Conservation (phyloP, 1,140 invertebrate species). For the Dinothrombium tinctorium region DNA sequence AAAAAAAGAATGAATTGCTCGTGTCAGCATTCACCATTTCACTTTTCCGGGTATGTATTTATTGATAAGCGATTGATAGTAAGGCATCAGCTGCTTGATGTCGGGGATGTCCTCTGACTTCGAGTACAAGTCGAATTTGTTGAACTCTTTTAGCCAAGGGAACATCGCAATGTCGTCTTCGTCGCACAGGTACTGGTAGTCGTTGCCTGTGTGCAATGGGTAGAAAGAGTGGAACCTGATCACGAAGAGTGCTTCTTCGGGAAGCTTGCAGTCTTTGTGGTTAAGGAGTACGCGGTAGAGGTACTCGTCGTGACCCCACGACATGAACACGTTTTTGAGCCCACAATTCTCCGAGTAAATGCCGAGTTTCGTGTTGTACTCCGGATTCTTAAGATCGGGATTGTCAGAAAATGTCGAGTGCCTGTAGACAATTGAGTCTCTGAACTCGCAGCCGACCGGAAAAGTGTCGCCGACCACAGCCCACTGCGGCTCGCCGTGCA, state of each 20-base stretch:
- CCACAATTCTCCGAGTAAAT: slow-evolving; percentile 76
- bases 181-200: slow-evolving; percentile 53
- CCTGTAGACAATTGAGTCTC: slow-evolving; percentile 65
- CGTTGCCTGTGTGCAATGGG: slow-evolving; percentile 65
- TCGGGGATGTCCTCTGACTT: slow-evolving; percentile 57
- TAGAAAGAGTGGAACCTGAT: slow-evolving; percentile 80
- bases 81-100: slow-evolving; percentile 59
- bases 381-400: slow-evolving; percentile 34
- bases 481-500: slow-evolving; percentile 82
- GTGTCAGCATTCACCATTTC: slow-evolving; percentile 25
- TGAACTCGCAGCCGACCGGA: slow-evolving; percentile 68
- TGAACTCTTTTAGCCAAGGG: slow-evolving; percentile 60
- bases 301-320: slow-evolving; percentile 95
- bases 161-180: slow-evolving; percentile 47
- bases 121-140: slow-evolving; percentile 84
- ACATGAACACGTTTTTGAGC: slow-evolving; percentile 62
- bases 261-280: slow-evolving; percentile 55
- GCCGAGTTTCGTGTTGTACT: slow-evolving; percentile 52
- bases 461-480: slow-evolving; percentile 89
- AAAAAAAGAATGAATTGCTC: no score
- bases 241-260: slow-evolving; percentile 53
- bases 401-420: slow-evolving; percentile 47
- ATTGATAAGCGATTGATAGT: slow-evolving; percentile 71
- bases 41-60: slow-evolving; percentile 65
- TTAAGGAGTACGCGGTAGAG: slow-evolving; percentile 49